These are phyloP conservation scores for Oxystoma pomonae DNA, from an alignment of 2,888 invertebrate genomes.

Conservation along the genomic window DNA sequence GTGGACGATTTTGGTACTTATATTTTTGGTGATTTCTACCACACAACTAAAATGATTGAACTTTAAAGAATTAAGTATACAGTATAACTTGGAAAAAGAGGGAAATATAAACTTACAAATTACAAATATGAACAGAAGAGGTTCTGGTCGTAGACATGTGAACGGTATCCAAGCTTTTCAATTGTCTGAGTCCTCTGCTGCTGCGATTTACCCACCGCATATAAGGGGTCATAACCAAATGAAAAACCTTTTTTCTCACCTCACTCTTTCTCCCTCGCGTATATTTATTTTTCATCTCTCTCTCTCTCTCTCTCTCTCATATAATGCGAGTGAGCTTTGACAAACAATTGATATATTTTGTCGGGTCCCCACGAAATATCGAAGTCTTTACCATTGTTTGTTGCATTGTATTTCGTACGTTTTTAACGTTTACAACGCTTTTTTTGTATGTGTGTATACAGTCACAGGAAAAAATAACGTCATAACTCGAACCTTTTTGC, in stretches of 20 bases:
- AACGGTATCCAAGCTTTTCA: too few species aligned
- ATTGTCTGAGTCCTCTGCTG: slow-evolving; percentile 28
- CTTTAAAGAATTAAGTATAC: too few species aligned
- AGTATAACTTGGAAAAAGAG: too few species aligned
- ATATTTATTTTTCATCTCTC: background rate
- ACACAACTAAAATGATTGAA: too few species aligned
- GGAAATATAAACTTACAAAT: too few species aligned
- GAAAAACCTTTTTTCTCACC: slow-evolving; percentile 23
- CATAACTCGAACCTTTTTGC: too few species aligned
- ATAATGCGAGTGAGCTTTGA: background rate
- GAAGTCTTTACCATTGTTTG: slow-evolving; percentile 13
- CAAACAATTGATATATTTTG: background rate
- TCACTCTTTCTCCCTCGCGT: background rate
- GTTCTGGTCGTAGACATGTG: too few species aligned
- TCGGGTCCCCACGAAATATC: background rate
- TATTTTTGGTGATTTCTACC: too few species aligned
- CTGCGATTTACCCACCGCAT: slow-evolving; percentile 26
- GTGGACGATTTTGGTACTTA: too few species aligned
- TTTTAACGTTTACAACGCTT: slow-evolving; percentile 17
- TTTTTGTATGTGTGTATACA: too few species aligned
- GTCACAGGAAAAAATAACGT: too few species aligned
- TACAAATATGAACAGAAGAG: too few species aligned
- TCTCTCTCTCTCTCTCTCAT: background rate
- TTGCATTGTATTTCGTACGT: slow-evolving; percentile 16
- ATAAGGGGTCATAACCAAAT: slow-evolving; percentile 21